Conservation (phyloP, 2,888 invertebrate genomes). For the Amphimallon solstitiale region DNA sequence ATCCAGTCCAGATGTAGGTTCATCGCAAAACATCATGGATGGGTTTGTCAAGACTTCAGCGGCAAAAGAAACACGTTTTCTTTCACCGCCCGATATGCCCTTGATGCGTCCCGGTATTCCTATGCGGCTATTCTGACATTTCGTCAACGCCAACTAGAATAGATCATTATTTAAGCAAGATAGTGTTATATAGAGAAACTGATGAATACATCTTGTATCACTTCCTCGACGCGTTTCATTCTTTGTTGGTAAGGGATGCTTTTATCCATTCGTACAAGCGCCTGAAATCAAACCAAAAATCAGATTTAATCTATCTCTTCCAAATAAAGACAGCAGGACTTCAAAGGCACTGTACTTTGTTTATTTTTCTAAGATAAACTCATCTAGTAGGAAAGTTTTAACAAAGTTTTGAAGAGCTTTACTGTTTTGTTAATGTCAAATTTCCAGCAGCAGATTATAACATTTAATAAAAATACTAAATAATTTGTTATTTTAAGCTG, state of each 20-base stretch:
- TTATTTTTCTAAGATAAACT: too few species aligned
- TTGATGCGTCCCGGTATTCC: constrained; percentile 88
- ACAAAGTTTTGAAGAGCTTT: too few species aligned
- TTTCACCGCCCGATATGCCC: constrained; percentile 96
- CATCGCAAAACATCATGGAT: constrained; percentile 94
- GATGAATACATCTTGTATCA: constrained; percentile 78
- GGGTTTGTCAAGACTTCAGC: constrained; percentile 97
- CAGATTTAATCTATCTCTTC: too few species aligned
- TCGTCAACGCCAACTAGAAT: constrained; percentile 80
- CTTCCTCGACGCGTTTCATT: constrained; percentile 84
- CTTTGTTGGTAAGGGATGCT: constrained; percentile 78
- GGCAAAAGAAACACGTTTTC: constrained; percentile 94
- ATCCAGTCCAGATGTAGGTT: constrained; percentile 96
- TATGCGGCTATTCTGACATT: constrained; percentile 91
- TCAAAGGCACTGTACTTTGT: too few species aligned
- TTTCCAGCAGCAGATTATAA: too few species aligned
- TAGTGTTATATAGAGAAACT: not conserved
- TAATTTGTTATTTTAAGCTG: too few species aligned
- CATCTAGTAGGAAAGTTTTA: too few species aligned
- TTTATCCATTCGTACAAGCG: constrained; percentile 86
- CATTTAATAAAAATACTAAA: too few species aligned
- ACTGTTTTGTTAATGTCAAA: too few species aligned
- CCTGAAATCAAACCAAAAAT: too few species aligned
- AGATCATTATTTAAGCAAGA: constrained; percentile 4
- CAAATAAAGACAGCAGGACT: too few species aligned